Evolutionary conservation across 2,797 vertebrate species (phyloP), one percentile per base, ranked within the genome.

Genomic region (Eremophila alpestris): DNA sequence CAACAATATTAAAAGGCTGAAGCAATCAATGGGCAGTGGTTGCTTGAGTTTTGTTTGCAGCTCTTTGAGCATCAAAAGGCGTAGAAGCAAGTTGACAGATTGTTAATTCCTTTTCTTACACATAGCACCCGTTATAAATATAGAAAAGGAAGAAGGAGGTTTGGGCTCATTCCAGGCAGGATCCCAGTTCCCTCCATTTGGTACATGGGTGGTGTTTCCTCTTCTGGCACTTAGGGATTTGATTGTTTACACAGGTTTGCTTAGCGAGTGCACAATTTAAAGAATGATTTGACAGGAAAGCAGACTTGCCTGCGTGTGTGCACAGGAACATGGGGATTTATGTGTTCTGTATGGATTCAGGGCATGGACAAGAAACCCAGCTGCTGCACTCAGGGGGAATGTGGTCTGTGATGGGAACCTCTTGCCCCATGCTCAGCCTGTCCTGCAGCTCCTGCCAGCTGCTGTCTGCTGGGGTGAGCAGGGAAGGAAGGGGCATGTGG

Each of bases 171-270:
- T 86, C 73, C 52, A 80, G 87, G 76, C 64, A 78, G 45, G 69
- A 90, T 83, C 70, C 70, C 79, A 92, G 79, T 81, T 90, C 65
- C 59, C 77, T 92, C 87, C 92, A 76, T 94, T 93, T 96, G 92
- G 75, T 94, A 89, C 55, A 83, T 77, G 93, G 89, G 91, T 93
- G 90, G 90, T 93, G 90, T 94, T 95, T 94, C 87, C 92, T 93
- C 81, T 96, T 89, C 81, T 95, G 94, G 92, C 84, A 75, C 63
- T 85, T 12, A 0, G 26, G 56, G 78, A 68, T 84, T 86, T 92
- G 84, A 87, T 80, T 92, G 87, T 95, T 95, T 96, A 96, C 71
- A 62, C 87, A 92, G 84, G 90, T 92, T 95, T 96, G 71, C 89
- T 94, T 94, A 93, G 89, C 18, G 13, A 91, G 89, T 86, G 84